These are phyloP conservation scores for Merodon equestris DNA, from an alignment of 2,888 invertebrate species.

Conservation along the genomic window DNA sequence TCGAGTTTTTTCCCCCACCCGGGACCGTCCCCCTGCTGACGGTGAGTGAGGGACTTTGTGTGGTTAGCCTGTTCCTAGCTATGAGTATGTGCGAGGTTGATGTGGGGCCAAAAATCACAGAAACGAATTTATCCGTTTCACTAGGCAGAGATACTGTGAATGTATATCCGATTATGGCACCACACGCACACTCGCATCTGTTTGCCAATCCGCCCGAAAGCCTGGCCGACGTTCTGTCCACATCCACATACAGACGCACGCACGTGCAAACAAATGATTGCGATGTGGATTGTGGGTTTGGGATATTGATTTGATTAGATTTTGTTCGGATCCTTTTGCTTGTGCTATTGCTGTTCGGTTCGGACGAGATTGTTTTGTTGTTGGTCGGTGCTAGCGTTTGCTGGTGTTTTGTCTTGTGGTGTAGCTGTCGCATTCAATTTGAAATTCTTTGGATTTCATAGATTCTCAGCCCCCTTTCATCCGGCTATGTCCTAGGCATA, in stretches of 20 bases:
- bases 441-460: conserved; percentile 50
- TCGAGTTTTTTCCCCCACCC: conserved; percentile 61
- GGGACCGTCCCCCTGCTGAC: conserved; percentile 37
- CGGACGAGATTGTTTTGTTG: conserved; percentile 25
- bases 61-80: conserved; percentile 18
- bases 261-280: neutral
- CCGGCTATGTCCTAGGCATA: conserved; percentile 17
- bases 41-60: conserved; percentile 2
- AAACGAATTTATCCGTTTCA: conserved; percentile 66
- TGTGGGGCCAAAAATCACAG: conserved; percentile 59
- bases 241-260: no score
- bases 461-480: conserved; percentile 2
- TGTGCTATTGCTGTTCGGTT: conserved; percentile 14
- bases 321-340: conserved; percentile 52
- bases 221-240: no score
- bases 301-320: conserved; percentile 65
- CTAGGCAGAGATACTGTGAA: conserved; percentile 63
- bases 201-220: conserved; percentile 4
- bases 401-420: conserved; percentile 32
- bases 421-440: conserved; percentile 63
- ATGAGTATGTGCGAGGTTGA: conserved; percentile 22
- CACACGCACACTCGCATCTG: conserved; percentile 1
- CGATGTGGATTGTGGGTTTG: conserved; percentile 4
- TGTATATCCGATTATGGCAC: conserved; percentile 52
- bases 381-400: no score